These are phyloP conservation scores for Morpho deidamia DNA, from an alignment of 2,888 invertebrate genomes.

Conservation along the genomic window DNA sequence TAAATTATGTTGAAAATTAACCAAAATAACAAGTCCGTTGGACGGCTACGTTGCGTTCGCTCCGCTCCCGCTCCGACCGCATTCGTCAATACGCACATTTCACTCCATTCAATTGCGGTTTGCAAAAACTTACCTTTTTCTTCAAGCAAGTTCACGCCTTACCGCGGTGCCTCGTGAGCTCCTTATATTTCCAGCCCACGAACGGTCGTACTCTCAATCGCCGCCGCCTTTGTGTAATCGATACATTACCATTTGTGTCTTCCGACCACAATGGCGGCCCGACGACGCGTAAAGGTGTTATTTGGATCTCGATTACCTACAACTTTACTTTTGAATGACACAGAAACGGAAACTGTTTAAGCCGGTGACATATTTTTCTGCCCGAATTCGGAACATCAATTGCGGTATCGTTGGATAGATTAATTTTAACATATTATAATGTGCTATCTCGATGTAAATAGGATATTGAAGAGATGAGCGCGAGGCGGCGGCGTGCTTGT, in stretches of 20 bases:
- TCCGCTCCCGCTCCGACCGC: slow-evolving; percentile 5
- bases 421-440: no score
- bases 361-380: not conserved
- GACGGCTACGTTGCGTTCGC: not conserved
- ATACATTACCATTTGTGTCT: slow-evolving; percentile 17
- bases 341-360: slow-evolving; percentile 5
- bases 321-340: not conserved
- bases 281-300: slow-evolving; percentile 3
- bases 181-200: not conserved
- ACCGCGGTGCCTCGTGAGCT: not conserved
- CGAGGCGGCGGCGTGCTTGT: no score
- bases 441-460: no score
- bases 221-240: slow-evolving; percentile 20
- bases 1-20: no score
- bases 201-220: not conserved
- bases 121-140: not conserved
- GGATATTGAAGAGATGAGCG: no score
- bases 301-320: slow-evolving; percentile 9
- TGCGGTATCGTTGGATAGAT: no score
- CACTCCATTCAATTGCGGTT: slow-evolving; percentile 9
- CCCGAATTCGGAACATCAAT: not conserved
- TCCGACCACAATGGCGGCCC: not conserved
- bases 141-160: not conserved
- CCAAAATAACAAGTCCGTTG: no score
- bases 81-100: slow-evolving; percentile 9